phyloP scores from a whole-genome alignment of 2,888 invertebrate genomes.

The Hemithea aestivaria region DNA sequence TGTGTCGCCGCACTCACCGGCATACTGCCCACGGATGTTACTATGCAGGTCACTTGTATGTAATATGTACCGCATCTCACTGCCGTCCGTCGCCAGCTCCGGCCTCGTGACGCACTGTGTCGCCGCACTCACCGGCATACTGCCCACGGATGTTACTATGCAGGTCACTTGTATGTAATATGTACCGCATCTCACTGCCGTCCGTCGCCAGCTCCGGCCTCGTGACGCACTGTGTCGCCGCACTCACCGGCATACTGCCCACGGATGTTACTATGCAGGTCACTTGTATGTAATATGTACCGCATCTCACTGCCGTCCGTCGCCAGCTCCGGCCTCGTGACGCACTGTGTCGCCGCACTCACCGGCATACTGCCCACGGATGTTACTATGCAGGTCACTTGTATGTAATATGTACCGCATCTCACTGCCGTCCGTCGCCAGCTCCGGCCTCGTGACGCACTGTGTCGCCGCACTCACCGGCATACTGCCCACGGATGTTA shows the following conservation, averaged over 20 bases:
- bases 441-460: constrained; percentile 81
- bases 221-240: constrained; percentile 85
- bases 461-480: constrained; percentile 86
- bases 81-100: constrained; percentile 83
- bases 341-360: constrained; percentile 85
- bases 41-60: constrained; percentile 78
- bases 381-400: constrained; percentile 82
- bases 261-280: constrained; percentile 86
- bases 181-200: constrained; percentile 88
- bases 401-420: constrained; percentile 82
- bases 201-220: constrained; percentile 80
- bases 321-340: constrained; percentile 81
- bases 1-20: constrained; percentile 86
- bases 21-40: constrained; percentile 86
- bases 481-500: constrained; percentile 86
- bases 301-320: constrained; percentile 87
- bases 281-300: constrained; percentile 69
- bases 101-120: constrained; percentile 85
- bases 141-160: constrained; percentile 87
- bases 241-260: constrained; percentile 86
- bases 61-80: constrained; percentile 81
- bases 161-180: constrained; percentile 56
- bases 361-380: constrained; percentile 87
- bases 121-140: constrained; percentile 83
- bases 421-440: constrained; percentile 84